Base-by-base conservation (phyloP, 1,140 invertebrate species). In the Belonocnema kinseyi region DNA sequence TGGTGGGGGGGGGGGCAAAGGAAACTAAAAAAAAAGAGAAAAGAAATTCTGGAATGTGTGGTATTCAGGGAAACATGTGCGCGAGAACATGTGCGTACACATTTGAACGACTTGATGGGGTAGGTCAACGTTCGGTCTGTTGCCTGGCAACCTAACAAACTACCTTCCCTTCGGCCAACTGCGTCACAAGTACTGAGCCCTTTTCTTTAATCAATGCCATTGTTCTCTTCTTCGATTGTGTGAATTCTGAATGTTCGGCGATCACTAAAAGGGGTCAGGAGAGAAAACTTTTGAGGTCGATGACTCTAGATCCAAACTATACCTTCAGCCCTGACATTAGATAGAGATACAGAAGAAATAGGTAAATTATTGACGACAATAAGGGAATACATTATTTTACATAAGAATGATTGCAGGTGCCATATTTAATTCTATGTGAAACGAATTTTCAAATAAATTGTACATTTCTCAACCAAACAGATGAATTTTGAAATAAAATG, bases 71-170 rank as follows among this genome's bases (percentile, higher is more conserved):
- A 78, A 11, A 54, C 52, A 56, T 33, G 72, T 54, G 74, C 72
- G 76, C 73, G 19, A 71, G 46, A 51, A 76, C 52, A 70, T 40
- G 56, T 46, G 72, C 61, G 21, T 74, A 50, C 33, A 74, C 33
- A 40, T 74, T 74, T 19, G 21, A 53, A 50, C 72, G 33, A 74
- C 51, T 74, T 74, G 17, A 82, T 82, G 78, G 82, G 82, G 83
- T 85, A 86, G 86, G 87, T 89, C 85, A 89, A 87, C 80, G 83
- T 77, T 85, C 82, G 82, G 79, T 88, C 86, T 85, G 86, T 90
- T 87, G 87, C 87, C 74, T 88, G 87, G 88, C 88, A 90, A 88
- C 86, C 87, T 84, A 88, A 89, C 85, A 86, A 88, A 85, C 83
- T 82, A 81, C 79, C 73, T 78, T 79, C 83, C 85, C 61, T 72